phyloP scores from a whole-genome alignment of 2,888 invertebrate species.

The Perdita meconis region DNA sequence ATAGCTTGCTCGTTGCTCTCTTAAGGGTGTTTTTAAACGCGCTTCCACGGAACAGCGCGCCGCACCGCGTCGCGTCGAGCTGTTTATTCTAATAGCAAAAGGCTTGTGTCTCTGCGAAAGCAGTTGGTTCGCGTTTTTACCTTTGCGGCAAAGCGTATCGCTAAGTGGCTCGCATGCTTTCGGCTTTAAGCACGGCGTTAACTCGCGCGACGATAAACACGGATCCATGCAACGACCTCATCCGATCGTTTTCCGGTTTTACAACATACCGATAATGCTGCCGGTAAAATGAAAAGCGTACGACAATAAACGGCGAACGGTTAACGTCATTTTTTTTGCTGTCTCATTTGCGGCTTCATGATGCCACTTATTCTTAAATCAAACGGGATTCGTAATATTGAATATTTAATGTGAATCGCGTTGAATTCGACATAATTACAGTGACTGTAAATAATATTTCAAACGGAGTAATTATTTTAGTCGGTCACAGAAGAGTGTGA shows the following conservation, averaged over 20 bases:
- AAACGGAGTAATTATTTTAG: no score
- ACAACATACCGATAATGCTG: slow-evolving; percentile 14
- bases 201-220: slow-evolving; percentile 19
- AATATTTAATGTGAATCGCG: no score
- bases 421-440: no score
- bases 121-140: background rate
- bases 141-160: background rate
- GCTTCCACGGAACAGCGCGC: slow-evolving; percentile 7
- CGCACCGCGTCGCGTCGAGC: no score
- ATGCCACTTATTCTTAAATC: no score
- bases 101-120: background rate
- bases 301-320: background rate
- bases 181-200: slow-evolving; percentile 13
- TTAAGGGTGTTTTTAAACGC: slow-evolving; percentile 21
- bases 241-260: background rate
- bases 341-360: no score
- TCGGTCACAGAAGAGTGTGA: background rate
- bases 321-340: background rate
- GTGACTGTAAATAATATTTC: no score
- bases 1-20: background rate
- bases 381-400: no score
- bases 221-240: slow-evolving; percentile 6
- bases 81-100: slow-evolving; percentile 42
- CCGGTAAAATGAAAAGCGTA: slow-evolving; percentile 13
- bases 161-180: slow-evolving; percentile 19